phyloP scores from a whole-genome alignment of 2,888 invertebrate species.

The Acanthosepion lycidas region DNA sequence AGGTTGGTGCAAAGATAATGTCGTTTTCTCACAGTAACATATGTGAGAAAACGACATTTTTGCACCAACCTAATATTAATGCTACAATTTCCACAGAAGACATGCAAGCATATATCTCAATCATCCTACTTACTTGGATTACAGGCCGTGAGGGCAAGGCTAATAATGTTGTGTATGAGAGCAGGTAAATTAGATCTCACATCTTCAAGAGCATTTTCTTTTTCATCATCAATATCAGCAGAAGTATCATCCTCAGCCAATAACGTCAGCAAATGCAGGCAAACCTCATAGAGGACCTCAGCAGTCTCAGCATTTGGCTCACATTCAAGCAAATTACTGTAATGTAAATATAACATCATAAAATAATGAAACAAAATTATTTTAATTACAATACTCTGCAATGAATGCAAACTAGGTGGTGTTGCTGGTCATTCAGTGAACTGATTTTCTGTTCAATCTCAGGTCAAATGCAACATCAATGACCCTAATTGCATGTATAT shows the following conservation, averaged over 20 bases:
- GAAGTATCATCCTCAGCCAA: constrained; percentile 49
- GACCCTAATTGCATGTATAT: no score
- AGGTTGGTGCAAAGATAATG: no score
- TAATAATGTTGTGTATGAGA: constrained; percentile 56
- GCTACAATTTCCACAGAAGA: no score
- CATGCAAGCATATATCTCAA: no score
- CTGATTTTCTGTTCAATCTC: no score
- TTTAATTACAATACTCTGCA: neutral
- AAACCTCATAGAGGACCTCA: constrained; percentile 57
- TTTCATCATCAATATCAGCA: constrained; percentile 51
- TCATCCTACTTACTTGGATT: constrained; percentile 52
- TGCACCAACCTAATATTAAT: no score
- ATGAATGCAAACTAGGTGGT: neutral
- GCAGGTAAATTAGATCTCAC: constrained; percentile 56
- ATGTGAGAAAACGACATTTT: no score
- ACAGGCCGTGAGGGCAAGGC: constrained; percentile 58
- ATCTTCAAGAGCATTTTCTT: constrained; percentile 53
- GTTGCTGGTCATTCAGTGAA: no score
- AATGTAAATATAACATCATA: constrained; percentile 37
- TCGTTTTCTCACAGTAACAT: no score
- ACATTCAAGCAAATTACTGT: constrained; percentile 60
- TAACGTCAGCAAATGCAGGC: constrained; percentile 42
- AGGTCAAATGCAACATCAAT: no score
- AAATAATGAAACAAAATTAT: neutral
- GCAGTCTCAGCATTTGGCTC: constrained; percentile 57